Evolutionary conservation across 2,113 vertebrate species (phyloP), one percentile per base, ranked within the genome.

Genomic region (Anseranas semipalmata): DNA sequence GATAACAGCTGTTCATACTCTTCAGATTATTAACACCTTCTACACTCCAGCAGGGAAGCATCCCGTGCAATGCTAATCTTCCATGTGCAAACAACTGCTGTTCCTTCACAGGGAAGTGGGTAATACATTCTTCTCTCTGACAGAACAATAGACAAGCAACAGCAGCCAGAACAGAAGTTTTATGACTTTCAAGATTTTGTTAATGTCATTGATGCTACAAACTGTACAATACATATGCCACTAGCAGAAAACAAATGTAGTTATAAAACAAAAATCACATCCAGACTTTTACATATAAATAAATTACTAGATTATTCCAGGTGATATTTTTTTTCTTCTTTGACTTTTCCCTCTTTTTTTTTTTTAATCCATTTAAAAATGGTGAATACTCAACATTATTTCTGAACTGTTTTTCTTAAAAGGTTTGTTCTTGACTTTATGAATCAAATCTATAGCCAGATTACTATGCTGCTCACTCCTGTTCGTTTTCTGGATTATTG

Each of bases 161-260:
- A 95, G 95, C 80, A 96, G 94, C 95, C 81, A 92, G 39, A 97
- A 84, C 93, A 96, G 94, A 95, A 96, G 93, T 93, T 97, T 90
- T 91, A 94, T 71, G 83, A 95, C 75, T 96, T 97, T 91, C 53
- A 96, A 89, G 89, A 88, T 90, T 93, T 92, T 94, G 67, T 76
- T 95, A 97, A 88, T 91, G 60, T 72, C 46, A 35, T 46, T 89
- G 58, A 17, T 0, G 0, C 65, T 65, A 76, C 82, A 87, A 80
- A 94, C 75, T 85, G 90, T 83, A 85, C 39, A 59, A 84, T 53
- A 63, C 88, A 93, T 95, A 91, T 93, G 93, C 43, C 92, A 56
- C 46, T 33, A 90, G 50, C 5, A 95, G 74, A 79, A 93, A 95
- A 88, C 41, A 95, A 93, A 81, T 15, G 56, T 7, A 16, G 10